These are phyloP conservation scores for Caenorhabditis brenneri DNA, from an alignment of 1,140 invertebrate genomes.

Conservation along the genomic window DNA sequence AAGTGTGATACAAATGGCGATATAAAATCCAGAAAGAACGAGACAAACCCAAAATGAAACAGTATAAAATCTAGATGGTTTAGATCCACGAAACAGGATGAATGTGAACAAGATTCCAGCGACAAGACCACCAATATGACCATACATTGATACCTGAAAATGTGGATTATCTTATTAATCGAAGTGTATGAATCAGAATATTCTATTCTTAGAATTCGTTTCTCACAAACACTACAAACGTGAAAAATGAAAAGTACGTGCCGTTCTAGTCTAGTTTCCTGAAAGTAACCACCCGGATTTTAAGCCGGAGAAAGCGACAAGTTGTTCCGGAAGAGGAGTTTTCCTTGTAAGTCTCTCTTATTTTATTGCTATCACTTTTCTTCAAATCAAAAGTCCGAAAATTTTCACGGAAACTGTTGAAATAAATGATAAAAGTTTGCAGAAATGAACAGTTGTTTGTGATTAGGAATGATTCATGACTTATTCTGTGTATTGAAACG, in stretches of 20 bases:
- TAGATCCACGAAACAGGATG: slow-evolving; percentile 80
- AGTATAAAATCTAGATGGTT: slow-evolving; percentile 51
- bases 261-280: background rate
- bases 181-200: background rate
- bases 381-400: slow-evolving; percentile 29
- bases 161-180: too few relatives aligned
- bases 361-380: background rate
- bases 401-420: slow-evolving; percentile 33
- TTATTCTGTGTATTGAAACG: background rate
- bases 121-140: slow-evolving; percentile 87
- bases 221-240: background rate
- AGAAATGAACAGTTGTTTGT: background rate
- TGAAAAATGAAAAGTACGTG: background rate
- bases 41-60: slow-evolving; percentile 22
- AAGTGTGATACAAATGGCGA: slow-evolving; percentile 33
- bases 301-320: slow-evolving; percentile 39
- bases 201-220: slow-evolving; percentile 32
- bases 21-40: slow-evolving; percentile 19
- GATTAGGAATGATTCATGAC: background rate
- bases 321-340: background rate
- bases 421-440: slow-evolving; percentile 2
- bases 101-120: slow-evolving; percentile 88
- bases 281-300: slow-evolving; percentile 47
- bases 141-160: slow-evolving; percentile 89
- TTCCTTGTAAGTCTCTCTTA: background rate